Evolutionary conservation across 2,888 invertebrate genomes (phyloP), one percentile per base, ranked within the genome.

Genomic region (Callinectes sapidus): DNA sequence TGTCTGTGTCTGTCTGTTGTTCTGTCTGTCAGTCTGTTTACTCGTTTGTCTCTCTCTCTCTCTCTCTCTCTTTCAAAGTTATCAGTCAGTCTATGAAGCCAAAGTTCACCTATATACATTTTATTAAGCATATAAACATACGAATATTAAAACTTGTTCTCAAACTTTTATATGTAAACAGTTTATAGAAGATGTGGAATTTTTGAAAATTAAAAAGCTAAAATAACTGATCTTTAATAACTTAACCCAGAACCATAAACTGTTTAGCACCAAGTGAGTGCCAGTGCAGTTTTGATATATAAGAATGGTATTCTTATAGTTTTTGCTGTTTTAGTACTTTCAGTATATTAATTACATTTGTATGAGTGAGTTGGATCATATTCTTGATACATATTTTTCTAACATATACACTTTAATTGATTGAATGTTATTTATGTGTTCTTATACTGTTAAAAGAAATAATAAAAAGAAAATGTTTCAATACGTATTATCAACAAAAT

Each of bases 121-220:
- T 55, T 87, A 66, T 66, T 87, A 87, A 66, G 85, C 87, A 87
- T 91, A 85, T 90, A 85, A 85, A 86, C 87, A 87, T 87, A 87
- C 66, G 86, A 87, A 61, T 87, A 85, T 66, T 89, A 87, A 71
- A 91, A 66, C 91, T 61, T 87, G 91, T 91, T 91, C 86, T 91
- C 28, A 87, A 85, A 91, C 87, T 91, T 91, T 91, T 91, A 91
- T 91, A 91, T 91, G 91, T 91, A 91, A 81, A 90, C 55, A 85
- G 87, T 91, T 91, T 91, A 91, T 91, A 87, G 86, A 87, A 87
- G 66, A 91, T 87, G 87, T 81, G 81, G 81, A 91, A 66, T 66
- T 91, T 91, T 91, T 86, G 87, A 91, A 61, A 91, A 91, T 91
- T 91, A 91, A 91, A 91, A 48, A 90, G 6, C 39, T 89, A 71